Evolutionary conservation across 2,888 invertebrate species (phyloP), one percentile per base, ranked within the genome.

Genomic region (Caradrina clavipalpis): DNA sequence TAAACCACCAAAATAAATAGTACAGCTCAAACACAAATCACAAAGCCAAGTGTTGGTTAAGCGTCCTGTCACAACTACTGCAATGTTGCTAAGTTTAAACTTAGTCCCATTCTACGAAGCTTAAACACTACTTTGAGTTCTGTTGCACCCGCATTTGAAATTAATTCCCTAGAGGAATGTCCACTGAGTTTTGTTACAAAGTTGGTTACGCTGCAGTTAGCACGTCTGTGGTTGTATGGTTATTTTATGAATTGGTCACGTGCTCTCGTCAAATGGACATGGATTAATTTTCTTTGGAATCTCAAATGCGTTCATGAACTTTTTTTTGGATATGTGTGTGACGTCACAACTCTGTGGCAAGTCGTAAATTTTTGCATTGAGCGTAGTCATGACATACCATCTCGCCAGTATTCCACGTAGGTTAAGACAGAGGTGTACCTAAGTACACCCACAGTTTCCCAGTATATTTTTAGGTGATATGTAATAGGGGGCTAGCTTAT

Each of bases 61-160:
- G 80, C 55, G 50, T 59, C 49, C 76, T 59, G 80, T 76, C 76
- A 79, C 63, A 76, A 79, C 69, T 74, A 65, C 58, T 58, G 70
- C 77, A 69, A 31, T 61, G 61, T 69, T 60, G 45, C 80, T 57
- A 76, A 79, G 76, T 76, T 53, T 53, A 69, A 77, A 76, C 77
- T 76, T 76, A 59, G 76, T 76, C 35, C 35, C 50, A 50, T 65
- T 65, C 59, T 60, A 70, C 21, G 57, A 53, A 80, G 80, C 65
- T 76, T 77, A 79, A 73, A 63, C 58, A 51, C 53, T 53, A 76
- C 70, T 78, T 74, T 55, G 70, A 74, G 76, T 76, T 62, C 51
- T 50, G 61, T n/a, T 62, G 42, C 65, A 59, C 45, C 22, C 21
- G 75, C 50, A 74, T 79, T 76, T 70, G 56, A 75, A 76, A 77